A percentile compares a stretch with the other conserved stretches of the same genome.
Conservation (phyloP, 2,888 invertebrate species). For the Acanthoscelides obtectus region DNA sequence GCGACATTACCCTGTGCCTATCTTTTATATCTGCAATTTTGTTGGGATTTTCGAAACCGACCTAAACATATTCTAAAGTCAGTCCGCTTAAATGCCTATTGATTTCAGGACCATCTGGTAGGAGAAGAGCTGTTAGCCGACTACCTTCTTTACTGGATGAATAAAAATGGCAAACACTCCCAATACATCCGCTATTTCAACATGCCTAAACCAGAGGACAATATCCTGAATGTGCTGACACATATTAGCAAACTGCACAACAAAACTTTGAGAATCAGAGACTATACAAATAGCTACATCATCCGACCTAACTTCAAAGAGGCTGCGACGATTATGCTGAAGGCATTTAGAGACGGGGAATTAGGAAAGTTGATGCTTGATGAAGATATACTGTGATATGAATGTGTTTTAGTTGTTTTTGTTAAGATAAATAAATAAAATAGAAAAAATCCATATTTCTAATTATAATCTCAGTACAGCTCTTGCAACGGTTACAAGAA, state of each 20-base stretch:
- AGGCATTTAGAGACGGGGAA: constrained; percentile 65
- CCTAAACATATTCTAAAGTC: too few relatives aligned
- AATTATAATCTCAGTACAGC: too few relatives aligned
- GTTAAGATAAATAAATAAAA: too few relatives aligned
- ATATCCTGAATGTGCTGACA: constrained; percentile 64
- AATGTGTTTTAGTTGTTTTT: background rate
- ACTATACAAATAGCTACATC: constrained; percentile 52
- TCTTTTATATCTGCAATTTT: too few relatives aligned
- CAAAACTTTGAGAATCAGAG: constrained; percentile 49
- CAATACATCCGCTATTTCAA: constrained; percentile 60
- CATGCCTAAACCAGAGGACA: constrained; percentile 66
- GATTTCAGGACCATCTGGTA: constrained; percentile 77
- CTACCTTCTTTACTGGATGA: constrained; percentile 84
- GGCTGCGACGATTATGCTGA: constrained; percentile 65
- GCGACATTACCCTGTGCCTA: too few relatives aligned
- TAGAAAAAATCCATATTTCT: too few relatives aligned
- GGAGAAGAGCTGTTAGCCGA: constrained; percentile 82
- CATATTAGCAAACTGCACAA: constrained; percentile 52
- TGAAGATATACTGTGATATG: constrained; percentile 40
- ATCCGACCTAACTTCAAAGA: constrained; percentile 61
- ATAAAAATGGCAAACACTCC: constrained; percentile 59
- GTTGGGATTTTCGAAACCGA: too few relatives aligned
- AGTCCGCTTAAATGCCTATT: too few relatives aligned
- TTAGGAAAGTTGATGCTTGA: constrained; percentile 69
- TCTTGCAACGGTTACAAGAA: too few relatives aligned